Conservation (phyloP, 2,888 invertebrate species). For the Steinernema carpocapsae region DNA sequence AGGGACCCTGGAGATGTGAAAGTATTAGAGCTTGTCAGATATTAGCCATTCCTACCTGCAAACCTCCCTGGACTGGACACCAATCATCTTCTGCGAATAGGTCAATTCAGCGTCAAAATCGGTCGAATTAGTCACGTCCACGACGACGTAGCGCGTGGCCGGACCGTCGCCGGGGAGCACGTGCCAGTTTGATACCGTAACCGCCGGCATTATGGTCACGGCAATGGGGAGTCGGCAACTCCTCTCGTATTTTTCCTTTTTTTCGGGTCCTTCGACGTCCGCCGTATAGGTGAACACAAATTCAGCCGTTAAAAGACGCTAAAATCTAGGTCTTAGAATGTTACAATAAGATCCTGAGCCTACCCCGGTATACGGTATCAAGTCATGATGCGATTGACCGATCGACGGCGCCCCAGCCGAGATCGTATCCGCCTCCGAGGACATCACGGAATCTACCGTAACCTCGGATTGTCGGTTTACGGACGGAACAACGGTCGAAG, state of each 20-base stretch:
- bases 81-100: constrained; percentile 56
- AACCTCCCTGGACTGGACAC: constrained; percentile 65
- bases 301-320: constrained; percentile 60
- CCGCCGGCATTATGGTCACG: constrained; percentile 65
- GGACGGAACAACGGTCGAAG: constrained; percentile 22
- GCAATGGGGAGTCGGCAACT: constrained; percentile 59
- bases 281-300: constrained; percentile 63
- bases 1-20: constrained; percentile 57
- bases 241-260: constrained; percentile 57
- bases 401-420: constrained; percentile 26
- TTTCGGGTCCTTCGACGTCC: constrained; percentile 53
- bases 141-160: constrained; percentile 59
- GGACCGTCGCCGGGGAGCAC: constrained; percentile 60
- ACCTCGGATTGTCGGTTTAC: constrained; percentile 36
- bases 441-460: constrained; percentile 31
- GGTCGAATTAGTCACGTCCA: constrained; percentile 65
- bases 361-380: constrained; percentile 66
- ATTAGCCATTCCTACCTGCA: constrained; percentile 52
- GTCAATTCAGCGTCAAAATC: constrained; percentile 66
- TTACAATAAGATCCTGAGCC: background rate
- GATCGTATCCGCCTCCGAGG: background rate
- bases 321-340: background rate
- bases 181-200: constrained; percentile 67
- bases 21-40: background rate
- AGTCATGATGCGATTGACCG: constrained; percentile 51